Evolutionary conservation across 2,888 invertebrate species (phyloP), one percentile per base, ranked within the genome.

Genomic region (Copidosoma aretas): DNA sequence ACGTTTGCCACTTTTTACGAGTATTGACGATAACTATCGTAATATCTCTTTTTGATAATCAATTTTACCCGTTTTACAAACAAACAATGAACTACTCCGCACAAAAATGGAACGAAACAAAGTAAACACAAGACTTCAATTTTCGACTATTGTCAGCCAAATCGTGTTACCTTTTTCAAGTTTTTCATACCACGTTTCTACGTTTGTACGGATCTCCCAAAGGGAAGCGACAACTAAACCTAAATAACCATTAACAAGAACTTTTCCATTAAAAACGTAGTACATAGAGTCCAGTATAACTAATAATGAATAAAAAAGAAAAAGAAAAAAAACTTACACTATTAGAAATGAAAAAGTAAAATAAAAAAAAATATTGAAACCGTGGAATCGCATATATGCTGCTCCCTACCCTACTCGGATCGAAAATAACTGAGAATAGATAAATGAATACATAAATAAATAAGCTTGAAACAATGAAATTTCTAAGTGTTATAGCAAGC

Each of bases 161-260:
- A 76, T 77, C 73, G 72, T 32, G 32, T 73, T 77, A 81, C 78
- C 77, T 79, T 81, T 79, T 80, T 78, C 80, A 80, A 76, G 77
- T 81, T 81, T 46, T 82, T 82, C 80, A 81, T 81, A 81, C 79
- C 76, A 80, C 79, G 77, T 82, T 82, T 82, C 81, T 83, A 82
- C 82, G 82, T 83, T 80, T 82, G 79, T 80, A 81, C 81, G 80
- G 79, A 81, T 82, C 79, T 79, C 77, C 78, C 76, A 72, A 75
- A 78, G 76, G 76, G 76, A 78, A 71, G 73, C 70, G 71, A 76
- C 60, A 73, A 74, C 61, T 72, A 73, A 72, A 73, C 68, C 49
- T 72, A 67, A 73, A 75, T 77, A 77, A 79, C 76, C 77, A 76
- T 73, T 77, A 78, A 72, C 76, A 75, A 66, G 65, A 76, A 77